These are phyloP conservation scores for Parus major DNA, from an alignment of 2,113 vertebrate species.

Conservation along the genomic window DNA sequence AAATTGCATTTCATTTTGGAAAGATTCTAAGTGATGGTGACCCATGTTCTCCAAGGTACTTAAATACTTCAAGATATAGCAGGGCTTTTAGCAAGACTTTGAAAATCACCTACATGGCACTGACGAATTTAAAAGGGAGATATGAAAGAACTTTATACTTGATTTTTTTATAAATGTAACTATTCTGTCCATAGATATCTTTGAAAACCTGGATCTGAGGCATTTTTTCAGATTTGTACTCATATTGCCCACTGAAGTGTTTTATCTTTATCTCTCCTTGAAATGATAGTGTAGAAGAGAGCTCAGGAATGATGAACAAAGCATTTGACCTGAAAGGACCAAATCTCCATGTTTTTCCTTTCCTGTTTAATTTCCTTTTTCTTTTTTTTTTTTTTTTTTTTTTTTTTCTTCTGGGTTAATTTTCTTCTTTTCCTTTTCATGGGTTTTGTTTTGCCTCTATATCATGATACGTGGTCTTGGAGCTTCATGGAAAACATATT, in stretches of 20 bases:
- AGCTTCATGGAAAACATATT: conserved; percentile 27
- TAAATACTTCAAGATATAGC: neutral
- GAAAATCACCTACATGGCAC: neutral
- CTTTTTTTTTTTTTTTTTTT: too few species aligned
- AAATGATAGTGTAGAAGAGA: neutral
- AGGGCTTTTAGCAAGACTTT: neutral
- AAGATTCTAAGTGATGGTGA: neutral
- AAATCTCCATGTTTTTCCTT: conserved; percentile 76
- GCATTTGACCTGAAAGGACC: neutral
- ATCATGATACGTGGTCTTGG: conserved; percentile 10
- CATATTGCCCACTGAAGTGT: neutral
- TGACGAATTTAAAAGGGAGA: neutral
- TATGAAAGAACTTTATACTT: neutral
- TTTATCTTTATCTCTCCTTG: neutral
- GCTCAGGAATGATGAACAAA: neutral
- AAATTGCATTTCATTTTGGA: neutral
- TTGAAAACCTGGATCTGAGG: neutral
- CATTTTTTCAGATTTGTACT: neutral
- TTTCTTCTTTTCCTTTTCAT: conserved; percentile 24
- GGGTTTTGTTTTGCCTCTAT: conserved; percentile 42
- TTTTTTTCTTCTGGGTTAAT: conserved; percentile 80
- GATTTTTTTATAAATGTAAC: neutral
- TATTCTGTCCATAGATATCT: neutral
- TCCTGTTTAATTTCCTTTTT: too few species aligned
- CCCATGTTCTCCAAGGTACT: neutral